Evolutionary conservation across 2,888 invertebrate genomes (phyloP).

Genomic region (Drosophila mimetica): DNA sequence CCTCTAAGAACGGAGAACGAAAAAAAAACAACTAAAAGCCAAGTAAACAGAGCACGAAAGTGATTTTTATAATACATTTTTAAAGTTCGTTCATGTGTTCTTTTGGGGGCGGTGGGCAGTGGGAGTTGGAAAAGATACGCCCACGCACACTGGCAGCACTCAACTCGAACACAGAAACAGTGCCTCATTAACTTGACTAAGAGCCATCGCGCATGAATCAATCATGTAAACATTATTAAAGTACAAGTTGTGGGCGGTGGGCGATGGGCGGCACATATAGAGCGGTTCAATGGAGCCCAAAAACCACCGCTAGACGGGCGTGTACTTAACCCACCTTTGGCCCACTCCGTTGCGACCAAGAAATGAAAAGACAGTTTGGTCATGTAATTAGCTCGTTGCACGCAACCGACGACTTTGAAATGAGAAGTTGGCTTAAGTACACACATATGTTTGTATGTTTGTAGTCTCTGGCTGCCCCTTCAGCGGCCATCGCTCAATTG

Average conservation of each 20-base stretch:
- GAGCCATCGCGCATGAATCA: conserved; percentile 59
- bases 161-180: conserved; percentile 6
- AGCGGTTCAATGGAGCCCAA: conserved; percentile 45
- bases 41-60: conserved; percentile 38
- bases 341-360: conserved; percentile 12
- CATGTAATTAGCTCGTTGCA: conserved; percentile 76
- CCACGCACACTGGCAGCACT: conserved; percentile 9
- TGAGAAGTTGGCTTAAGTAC: conserved; percentile 9
- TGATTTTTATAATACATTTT: conserved; percentile 57
- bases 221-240: conserved; percentile 68
- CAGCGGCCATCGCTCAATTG: conserved; percentile 48
- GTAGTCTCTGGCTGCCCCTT: not conserved
- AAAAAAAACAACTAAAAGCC: conserved; percentile 14
- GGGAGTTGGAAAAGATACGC: conserved; percentile 8
- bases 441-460: not conserved
- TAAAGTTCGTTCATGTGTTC: conserved; percentile 34
- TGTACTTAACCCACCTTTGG: conserved; percentile 28
- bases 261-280: conserved; percentile 10
- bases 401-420: conserved; percentile 62
- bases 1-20: not conserved
- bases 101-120: not conserved
- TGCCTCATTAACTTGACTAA: conserved; percentile 58
- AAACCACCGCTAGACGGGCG: conserved; percentile 45
- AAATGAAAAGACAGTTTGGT: conserved; percentile 76
- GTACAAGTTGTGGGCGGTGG: conserved; percentile 12